Evolutionary conservation across 1,140 invertebrate genomes (phyloP), one percentile per base, ranked within the genome.

Genomic region (Drosophila dunni): DNA sequence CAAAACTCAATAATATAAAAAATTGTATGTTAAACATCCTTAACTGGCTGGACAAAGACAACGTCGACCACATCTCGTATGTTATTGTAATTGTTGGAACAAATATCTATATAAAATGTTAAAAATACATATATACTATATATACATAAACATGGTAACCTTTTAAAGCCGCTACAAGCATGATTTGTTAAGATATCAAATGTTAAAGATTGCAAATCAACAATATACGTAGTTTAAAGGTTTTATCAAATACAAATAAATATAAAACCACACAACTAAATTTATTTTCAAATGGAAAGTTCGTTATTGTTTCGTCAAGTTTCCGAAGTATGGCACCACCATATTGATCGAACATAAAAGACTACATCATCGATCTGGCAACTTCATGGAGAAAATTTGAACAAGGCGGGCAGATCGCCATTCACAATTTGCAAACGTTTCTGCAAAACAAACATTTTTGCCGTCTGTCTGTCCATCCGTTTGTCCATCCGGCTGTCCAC

Each of bases 51-150:
- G 10, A 42, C 38, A 65, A 33, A 13, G 29, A 13, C 20, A 61
- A 11, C 9, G 38, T 56, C 11, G 9, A 7, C 36, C 33, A 38
- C 53, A 24, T 3, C 33, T 15, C 24, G n/a, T 50, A 60, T 66
- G 45, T 58, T 73, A 54, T 46, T 7, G 48, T 68, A 67, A 61
- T 68, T 73, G 64, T 73, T 73, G 56, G 61, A 66, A 11, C 53
- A 17, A 51, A 61, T 36, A 53, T 15, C 58, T 67, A 60, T 64
- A 57, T 64, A 70, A 40, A 61, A 61, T 67, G 67, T 70, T 70
- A 70, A 15, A 54, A 63, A 69, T 69, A 45, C 38, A 42, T n/a
- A 51, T 36, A 15, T 34, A 50, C 33, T 62, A 51, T 8, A 48
- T 46, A 13, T 20, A 54, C 15, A 53, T 64, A 48, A 20, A 20